Conservation (phyloP, 2,797 vertebrate genomes). For the Malacoraja senta region DNA sequence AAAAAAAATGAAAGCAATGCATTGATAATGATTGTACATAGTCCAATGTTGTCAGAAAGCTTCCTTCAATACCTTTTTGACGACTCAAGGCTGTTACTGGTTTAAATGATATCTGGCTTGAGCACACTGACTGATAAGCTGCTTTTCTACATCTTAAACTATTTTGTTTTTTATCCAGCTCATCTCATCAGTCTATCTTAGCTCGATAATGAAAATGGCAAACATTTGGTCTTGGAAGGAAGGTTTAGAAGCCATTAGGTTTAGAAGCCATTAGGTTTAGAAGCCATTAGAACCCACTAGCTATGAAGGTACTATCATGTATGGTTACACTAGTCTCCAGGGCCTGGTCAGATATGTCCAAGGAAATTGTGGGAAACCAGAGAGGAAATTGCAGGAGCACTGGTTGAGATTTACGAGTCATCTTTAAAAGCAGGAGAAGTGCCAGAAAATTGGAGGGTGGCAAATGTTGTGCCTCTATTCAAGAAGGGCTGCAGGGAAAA, state of each 20-base stretch:
- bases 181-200: background rate
- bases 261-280: too few species aligned
- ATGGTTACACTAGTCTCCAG: too few species aligned
- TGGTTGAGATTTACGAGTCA: too few species aligned
- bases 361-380: too few species aligned
- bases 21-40: background rate
- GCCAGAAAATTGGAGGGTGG: too few species aligned
- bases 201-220: background rate
- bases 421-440: too few species aligned
- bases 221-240: background rate
- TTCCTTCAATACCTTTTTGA: background rate
- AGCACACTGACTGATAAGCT: background rate
- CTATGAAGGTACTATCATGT: too few species aligned
- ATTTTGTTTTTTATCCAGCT: conserved; percentile 1
- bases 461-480: too few species aligned
- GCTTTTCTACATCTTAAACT: background rate
- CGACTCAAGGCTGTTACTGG: background rate
- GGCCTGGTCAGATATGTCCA: too few species aligned
- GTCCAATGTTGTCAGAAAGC: background rate
- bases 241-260: background rate
- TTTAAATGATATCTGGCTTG: background rate
- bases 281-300: too few species aligned
- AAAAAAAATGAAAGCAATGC: background rate
- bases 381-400: too few species aligned
- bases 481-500: too few species aligned